phyloP scores from a whole-genome alignment of 2,888 invertebrate genomes.

The Monopis laevigella region DNA sequence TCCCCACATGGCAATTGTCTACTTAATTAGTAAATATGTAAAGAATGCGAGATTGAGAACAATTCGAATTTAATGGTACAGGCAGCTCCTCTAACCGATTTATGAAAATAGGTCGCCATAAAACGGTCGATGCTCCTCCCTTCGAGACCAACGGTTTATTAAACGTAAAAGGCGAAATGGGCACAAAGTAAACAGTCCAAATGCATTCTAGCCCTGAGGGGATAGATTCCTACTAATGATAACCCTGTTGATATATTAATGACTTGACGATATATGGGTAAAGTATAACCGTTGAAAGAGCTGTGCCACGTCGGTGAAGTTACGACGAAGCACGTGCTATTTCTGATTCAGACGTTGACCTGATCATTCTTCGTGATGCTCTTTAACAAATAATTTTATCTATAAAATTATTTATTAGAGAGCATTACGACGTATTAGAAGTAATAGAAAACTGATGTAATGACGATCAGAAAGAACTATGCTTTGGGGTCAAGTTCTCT shows the following conservation, averaged over 20 bases:
- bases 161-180: conserved; percentile 7
- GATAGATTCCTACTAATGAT: conserved; percentile 43
- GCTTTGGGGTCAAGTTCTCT: too few species aligned
- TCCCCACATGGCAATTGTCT: not conserved
- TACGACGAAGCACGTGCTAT: conserved; percentile 35
- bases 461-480: too few species aligned
- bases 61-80: conserved; percentile 37
- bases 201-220: conserved; percentile 20
- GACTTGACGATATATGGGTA: conserved; percentile 48
- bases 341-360: conserved; percentile 59
- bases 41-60: conserved; percentile 17
- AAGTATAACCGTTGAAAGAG: conserved; percentile 48
- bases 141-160: conserved; percentile 9
- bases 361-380: too few species aligned
- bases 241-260: conserved; percentile 57
- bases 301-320: conserved; percentile 31
- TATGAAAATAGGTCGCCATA: conserved; percentile 46
- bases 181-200: conserved; percentile 6
- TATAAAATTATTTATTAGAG: too few species aligned
- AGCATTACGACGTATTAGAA: too few species aligned
- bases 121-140: conserved; percentile 37
- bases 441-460: too few species aligned
- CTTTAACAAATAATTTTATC: too few species aligned
- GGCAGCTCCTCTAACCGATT: conserved; percentile 39
- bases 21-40: conserved; percentile 10